phyloP scores from a whole-genome alignment of 2,113 vertebrate species.

The Chaetura pelagica region DNA sequence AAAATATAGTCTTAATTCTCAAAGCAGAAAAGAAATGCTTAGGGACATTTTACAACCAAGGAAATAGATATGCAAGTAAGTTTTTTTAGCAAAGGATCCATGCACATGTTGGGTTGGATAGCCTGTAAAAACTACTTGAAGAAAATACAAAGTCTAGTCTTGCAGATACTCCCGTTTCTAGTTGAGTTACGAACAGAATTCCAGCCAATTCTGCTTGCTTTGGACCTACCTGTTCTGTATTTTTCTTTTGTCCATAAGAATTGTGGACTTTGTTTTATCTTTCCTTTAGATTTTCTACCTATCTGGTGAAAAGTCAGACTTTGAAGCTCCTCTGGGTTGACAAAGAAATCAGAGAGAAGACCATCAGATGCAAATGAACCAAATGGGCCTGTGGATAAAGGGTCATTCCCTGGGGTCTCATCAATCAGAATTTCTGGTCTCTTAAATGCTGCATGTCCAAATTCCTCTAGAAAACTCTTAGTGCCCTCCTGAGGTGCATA shows the following conservation, averaged over 20 bases:
- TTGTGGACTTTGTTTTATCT: constrained; percentile 9
- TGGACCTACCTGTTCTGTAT: constrained; percentile 66
- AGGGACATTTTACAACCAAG: background rate
- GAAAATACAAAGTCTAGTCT: background rate
- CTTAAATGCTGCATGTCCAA: background rate
- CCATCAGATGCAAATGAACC: background rate
- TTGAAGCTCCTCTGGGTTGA: constrained; percentile 17
- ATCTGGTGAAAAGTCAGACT: constrained; percentile 41
- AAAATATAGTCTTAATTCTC: background rate
- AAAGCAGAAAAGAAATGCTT: background rate
- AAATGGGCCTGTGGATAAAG: background rate
- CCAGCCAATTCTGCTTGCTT: background rate
- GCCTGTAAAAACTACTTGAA: background rate
- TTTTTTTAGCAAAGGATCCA: background rate
- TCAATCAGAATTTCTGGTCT: constrained; percentile 24
- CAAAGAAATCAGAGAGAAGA: constrained; percentile 33
- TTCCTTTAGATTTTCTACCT: constrained; percentile 29
- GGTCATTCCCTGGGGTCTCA: constrained; percentile 5
- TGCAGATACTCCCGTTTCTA: background rate
- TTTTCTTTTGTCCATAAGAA: background rate
- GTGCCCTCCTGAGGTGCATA: background rate
- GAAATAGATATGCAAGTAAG: background rate
- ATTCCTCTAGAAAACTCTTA: background rate
- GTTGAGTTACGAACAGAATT: background rate
- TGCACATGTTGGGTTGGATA: background rate